Percentiles rank a stretch among this genome's conserved stretches.
Conservation (phyloP, 2,888 invertebrate genomes). For the Eristalinus sepulchralis region DNA sequence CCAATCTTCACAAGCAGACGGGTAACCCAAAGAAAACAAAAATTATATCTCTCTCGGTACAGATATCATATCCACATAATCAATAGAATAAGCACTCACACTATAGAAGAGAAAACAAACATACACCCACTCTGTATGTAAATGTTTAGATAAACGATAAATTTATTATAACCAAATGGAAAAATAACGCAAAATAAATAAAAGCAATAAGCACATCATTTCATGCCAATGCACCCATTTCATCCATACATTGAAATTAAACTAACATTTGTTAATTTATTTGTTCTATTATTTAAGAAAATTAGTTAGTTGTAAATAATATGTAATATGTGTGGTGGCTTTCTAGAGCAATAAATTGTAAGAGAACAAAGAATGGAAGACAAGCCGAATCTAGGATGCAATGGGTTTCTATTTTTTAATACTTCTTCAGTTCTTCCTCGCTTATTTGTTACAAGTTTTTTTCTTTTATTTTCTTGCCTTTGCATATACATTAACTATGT, state of each 20-base stretch:
- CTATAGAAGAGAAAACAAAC: not conserved
- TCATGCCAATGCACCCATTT: conserved; percentile 21
- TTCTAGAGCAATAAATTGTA: conserved; percentile 16
- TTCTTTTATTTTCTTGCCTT: not conserved
- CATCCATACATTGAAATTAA: conserved; percentile 2
- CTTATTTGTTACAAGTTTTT: conserved; percentile 32
- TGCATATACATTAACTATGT: not conserved
- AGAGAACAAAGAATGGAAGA: not conserved
- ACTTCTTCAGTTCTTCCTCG: not conserved
- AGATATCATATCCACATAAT: conserved; percentile 56
- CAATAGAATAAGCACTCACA: conserved; percentile 29
- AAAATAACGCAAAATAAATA: not conserved
- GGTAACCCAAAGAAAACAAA: not conserved
- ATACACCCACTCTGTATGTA: not conserved
- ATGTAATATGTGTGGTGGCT: conserved; percentile 49
- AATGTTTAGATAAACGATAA: not conserved
- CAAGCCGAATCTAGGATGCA: conserved; percentile 6
- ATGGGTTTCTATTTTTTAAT: conserved; percentile 25
- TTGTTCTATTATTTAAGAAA: conserved; percentile 15
- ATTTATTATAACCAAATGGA: not conserved
- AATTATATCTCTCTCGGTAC: not conserved
- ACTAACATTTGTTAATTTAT: conserved; percentile 16
- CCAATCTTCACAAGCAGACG: conserved; percentile 1
- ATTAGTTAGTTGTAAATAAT: conserved; percentile 49
- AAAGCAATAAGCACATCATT: conserved; percentile 13